Conservation (phyloP, 2,888 invertebrate species). For the Spodoptera littoralis region DNA sequence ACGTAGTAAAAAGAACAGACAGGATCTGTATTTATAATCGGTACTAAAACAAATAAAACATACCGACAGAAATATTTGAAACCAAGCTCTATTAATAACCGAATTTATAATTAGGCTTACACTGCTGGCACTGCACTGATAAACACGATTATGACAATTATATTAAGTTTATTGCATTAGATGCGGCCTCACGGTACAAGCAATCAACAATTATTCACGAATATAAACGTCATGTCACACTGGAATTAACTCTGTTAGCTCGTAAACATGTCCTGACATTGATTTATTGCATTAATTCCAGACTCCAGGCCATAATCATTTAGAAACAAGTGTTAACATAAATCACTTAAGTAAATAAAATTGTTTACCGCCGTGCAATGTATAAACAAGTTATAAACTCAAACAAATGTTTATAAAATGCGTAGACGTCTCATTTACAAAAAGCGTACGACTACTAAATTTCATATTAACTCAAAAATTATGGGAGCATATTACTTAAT, state of each 20-base stretch:
- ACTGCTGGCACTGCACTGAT: slow-evolving; percentile 43
- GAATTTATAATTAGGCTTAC: slow-evolving; percentile 19
- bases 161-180: slow-evolving; percentile 63
- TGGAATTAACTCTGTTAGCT: slow-evolving; percentile 88
- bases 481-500: slow-evolving; percentile 37
- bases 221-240: slow-evolving; percentile 87
- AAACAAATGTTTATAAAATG: slow-evolving; percentile 41
- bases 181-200: slow-evolving; percentile 61
- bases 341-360: slow-evolving; percentile 65
- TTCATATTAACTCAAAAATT: slow-evolving; percentile 39
- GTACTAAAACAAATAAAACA: background rate
- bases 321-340: slow-evolving; percentile 77
- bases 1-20: background rate
- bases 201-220: slow-evolving; percentile 87
- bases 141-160: slow-evolving; percentile 55
- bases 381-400: slow-evolving; percentile 44
- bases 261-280: slow-evolving; percentile 87
- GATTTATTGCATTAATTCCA: slow-evolving; percentile 86
- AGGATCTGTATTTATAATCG: background rate
- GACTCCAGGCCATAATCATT: slow-evolving; percentile 77
- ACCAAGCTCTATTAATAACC: slow-evolving; percentile 5
- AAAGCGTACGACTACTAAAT: slow-evolving; percentile 34
- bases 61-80: background rate
- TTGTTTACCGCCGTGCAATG: slow-evolving; percentile 49
- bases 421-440: slow-evolving; percentile 35